These are phyloP conservation scores for Melitaea cinxia DNA, from an alignment of 1,140 invertebrate species.

Conservation along the genomic window DNA sequence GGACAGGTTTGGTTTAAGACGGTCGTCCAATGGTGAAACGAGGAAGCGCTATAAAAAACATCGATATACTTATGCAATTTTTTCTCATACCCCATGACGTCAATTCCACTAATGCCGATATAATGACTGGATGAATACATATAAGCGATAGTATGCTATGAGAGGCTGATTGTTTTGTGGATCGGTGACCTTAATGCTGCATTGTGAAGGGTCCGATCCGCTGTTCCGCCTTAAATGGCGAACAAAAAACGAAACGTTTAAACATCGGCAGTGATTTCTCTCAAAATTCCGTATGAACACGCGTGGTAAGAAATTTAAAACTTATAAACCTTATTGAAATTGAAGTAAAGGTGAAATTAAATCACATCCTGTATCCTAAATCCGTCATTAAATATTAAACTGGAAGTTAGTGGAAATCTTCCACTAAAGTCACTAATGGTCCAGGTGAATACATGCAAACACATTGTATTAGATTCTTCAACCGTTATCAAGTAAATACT, in stretches of 20 bases:
- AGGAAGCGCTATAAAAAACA: not conserved
- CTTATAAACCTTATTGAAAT: not conserved
- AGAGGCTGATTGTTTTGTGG: not conserved
- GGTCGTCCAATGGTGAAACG: not conserved
- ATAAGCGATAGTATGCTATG: constrained; percentile 10
- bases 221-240: constrained; percentile 22
- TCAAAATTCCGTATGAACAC: constrained; percentile 22
- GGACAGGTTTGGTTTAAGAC: constrained; percentile 14
- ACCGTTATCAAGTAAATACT: not conserved
- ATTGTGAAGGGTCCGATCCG: constrained; percentile 21
- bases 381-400: constrained; percentile 8
- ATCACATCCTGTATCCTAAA: not conserved
- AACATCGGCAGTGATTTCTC: constrained; percentile 22
- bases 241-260: constrained; percentile 18
- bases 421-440: not conserved
- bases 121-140: not conserved
- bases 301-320: not conserved
- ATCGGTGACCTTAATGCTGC: constrained; percentile 11
- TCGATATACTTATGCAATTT: not conserved
- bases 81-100: not conserved
- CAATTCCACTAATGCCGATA: not conserved
- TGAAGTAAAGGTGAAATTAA: not conserved
- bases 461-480: not conserved
- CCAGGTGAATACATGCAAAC: constrained; percentile 6
- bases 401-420: constrained; percentile 3